These are phyloP conservation scores for Prosapia bicincta DNA, from an alignment of 2,888 invertebrate species.

Conservation along the genomic window DNA sequence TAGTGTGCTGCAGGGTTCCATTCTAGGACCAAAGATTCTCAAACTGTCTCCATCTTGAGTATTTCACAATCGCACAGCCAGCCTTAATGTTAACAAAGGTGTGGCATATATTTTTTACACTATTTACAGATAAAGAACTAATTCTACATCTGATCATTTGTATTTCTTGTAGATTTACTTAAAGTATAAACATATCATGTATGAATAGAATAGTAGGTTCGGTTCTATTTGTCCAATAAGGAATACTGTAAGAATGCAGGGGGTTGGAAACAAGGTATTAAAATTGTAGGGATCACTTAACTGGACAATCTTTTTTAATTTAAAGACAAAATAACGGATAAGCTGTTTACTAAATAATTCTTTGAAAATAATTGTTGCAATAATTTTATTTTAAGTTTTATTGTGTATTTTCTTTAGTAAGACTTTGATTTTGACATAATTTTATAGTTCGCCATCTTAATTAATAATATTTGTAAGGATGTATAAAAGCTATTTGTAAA, in stretches of 20 bases:
- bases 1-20: background rate
- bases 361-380: background rate
- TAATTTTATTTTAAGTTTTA: background rate
- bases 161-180: too few relatives aligned
- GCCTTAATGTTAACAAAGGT: background rate
- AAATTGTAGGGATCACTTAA: slow-evolving; percentile 25
- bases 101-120: background rate
- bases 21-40: background rate
- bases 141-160: too few relatives aligned
- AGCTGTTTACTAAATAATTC: background rate
- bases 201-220: too few relatives aligned
- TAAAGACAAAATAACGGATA: background rate
- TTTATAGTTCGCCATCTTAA: background rate
- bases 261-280: slow-evolving; percentile 25
- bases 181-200: too few relatives aligned
- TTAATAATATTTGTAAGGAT: background rate
- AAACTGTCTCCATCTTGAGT: background rate
- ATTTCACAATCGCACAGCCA: background rate
- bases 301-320: slow-evolving; percentile 21
- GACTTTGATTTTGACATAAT: slow-evolving; percentile 2
- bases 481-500: background rate
- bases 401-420: background rate
- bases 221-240: too few relatives aligned
- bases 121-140: background rate
- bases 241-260: background rate